phyloP scores from a whole-genome alignment of 2,113 vertebrate species.

The Regulus satrapa region DNA sequence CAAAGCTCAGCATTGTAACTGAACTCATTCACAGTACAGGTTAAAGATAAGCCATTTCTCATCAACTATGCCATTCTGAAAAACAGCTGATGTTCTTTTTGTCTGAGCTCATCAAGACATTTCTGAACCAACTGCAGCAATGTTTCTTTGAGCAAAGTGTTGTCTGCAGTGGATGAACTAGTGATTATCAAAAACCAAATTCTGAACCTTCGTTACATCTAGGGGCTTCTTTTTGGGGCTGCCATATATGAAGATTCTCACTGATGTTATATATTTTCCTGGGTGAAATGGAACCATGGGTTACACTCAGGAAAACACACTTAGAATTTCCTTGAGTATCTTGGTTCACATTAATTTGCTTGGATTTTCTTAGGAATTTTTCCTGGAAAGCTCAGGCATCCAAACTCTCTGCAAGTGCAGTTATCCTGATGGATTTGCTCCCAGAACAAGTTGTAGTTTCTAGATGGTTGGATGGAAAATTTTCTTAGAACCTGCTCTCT shows the following conservation, averaged over 20 bases:
- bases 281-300: background rate
- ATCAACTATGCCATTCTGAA: background rate
- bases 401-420: background rate
- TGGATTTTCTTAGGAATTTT: background rate
- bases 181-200: background rate
- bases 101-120: background rate
- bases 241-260: background rate
- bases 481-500: background rate
- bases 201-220: background rate
- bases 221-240: background rate
- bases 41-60: background rate
- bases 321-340: background rate
- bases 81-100: background rate
- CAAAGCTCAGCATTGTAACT: background rate
- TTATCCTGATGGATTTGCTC: background rate
- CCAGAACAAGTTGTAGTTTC: constrained; percentile 18
- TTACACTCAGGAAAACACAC: background rate
- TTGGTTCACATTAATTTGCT: background rate
- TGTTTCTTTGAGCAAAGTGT: background rate
- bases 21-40: background rate
- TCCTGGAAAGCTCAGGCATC: constrained; percentile 7
- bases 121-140: background rate
- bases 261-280: background rate
- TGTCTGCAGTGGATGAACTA: background rate
- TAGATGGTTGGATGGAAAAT: constrained; percentile 2